Evolutionary conservation across 2,113 vertebrate species (phyloP).

Genomic region (Poeciliopsis prolifica): DNA sequence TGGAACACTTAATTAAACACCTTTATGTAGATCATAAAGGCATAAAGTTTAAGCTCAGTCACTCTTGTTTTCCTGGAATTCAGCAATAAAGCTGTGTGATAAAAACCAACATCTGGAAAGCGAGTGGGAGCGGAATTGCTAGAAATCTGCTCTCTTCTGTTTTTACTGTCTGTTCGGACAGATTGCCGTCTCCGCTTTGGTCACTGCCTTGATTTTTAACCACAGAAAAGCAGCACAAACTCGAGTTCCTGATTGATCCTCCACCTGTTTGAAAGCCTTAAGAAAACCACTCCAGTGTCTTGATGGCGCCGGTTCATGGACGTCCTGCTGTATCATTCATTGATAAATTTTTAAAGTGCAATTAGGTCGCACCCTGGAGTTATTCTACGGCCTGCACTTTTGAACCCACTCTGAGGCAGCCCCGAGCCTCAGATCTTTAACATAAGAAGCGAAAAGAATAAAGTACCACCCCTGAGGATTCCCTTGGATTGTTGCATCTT

Average conservation of each 20-base stretch:
- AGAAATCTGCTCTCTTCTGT: not conserved
- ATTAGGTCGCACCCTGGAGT: conserved; percentile 54
- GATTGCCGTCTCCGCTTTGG: not conserved
- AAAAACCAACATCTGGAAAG: not conserved
- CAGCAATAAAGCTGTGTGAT: not conserved
- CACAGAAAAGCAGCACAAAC: not conserved
- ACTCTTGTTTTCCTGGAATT: not conserved
- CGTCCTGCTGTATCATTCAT: conserved; percentile 33
- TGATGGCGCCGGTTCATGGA: conserved; percentile 6
- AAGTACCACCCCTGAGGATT: not conserved
- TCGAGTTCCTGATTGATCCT: not conserved
- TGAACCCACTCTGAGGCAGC: conserved; percentile 38
- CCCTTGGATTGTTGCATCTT: not conserved
- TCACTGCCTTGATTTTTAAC: not conserved
- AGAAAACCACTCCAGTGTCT: not conserved
- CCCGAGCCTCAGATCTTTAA: conserved; percentile 36
- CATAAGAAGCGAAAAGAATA: not conserved
- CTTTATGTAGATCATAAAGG: not conserved
- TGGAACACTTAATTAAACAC: conserved; percentile 11
- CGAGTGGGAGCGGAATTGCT: not conserved
- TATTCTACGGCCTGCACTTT: conserved; percentile 39
- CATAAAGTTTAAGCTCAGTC: not conserved
- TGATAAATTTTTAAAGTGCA: conserved; percentile 56
- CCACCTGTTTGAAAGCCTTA: not conserved
- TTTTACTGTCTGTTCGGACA: not conserved